phyloP scores from a whole-genome alignment of 2,113 vertebrate genomes.

The Entosphenus tridentatus region DNA sequence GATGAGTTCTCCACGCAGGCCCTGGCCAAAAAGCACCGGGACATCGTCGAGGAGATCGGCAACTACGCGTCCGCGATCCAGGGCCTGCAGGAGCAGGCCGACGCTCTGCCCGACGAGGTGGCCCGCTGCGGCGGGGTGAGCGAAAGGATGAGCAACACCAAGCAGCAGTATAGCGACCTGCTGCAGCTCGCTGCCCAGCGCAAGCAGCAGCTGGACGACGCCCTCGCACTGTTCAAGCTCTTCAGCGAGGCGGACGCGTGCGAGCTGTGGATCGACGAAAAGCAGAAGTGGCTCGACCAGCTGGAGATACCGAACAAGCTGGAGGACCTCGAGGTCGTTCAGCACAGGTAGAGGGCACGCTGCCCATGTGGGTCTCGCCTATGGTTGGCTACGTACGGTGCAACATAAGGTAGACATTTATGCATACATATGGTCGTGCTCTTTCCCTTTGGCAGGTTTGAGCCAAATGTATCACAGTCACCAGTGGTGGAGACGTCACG shows the following conservation, averaged over 20 bases:
- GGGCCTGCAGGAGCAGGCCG: not conserved
- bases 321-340: constrained; percentile 1
- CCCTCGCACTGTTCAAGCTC: not conserved
- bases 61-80: not conserved
- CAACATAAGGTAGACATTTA: too few species aligned
- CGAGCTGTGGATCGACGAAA: constrained; percentile 3
- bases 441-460: too few species aligned
- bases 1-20: not conserved
- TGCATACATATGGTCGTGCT: too few species aligned
- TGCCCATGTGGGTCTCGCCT: too few species aligned
- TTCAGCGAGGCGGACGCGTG: not conserved
- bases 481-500: too few species aligned
- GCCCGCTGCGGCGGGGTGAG: not conserved
- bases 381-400: too few species aligned
- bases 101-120: not conserved
- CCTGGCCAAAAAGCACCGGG: not conserved
- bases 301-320: not conserved
- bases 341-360: not conserved
- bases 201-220: not conserved
- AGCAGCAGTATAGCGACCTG: not conserved
- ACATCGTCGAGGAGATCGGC: not conserved
- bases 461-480: too few species aligned
- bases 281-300: constrained; percentile 3
- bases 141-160: too few species aligned
- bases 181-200: not conserved